Evolutionary conservation across 2,797 vertebrate genomes (phyloP), one percentile per base, ranked within the genome.

Genomic region (Crenuchus spilurus): DNA sequence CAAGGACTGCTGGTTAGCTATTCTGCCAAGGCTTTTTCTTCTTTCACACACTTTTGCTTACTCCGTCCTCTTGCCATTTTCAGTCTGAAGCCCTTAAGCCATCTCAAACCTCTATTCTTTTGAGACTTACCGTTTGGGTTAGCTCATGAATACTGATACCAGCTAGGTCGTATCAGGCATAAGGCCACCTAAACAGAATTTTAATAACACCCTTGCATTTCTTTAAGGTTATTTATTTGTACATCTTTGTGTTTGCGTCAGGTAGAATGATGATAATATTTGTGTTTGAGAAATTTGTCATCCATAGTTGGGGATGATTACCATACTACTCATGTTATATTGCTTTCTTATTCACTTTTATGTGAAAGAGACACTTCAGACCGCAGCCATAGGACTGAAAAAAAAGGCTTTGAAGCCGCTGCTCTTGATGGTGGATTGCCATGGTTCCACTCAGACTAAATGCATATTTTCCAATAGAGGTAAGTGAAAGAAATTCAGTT

Each of bases 101-200:
- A 80, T 76, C 31, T 70, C 71, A 62, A 74, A 79, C 73, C 71
- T 76, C 75, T 44, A 78, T 82, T 74, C 67, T 76, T 78, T 48
- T 66, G 74, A 77, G 76, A 78, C 80, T 84, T 80, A 80, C 51
- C 35, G 48, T 77, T 76, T 65, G 74, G 72, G 63, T 64, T 75
- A 37, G 74, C n/a, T 54, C 55, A 79, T 79, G 79, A 81, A 83
- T 79, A 83, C 79, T 72, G 71, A 83, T 77, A 71, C 58, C 46
- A 37, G 46, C 61, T 41, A 80, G 76, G 74, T 70, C 42, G 74
- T 65, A 69, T 74, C 69, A 79, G 49, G 10, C 58, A 63, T 48
- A 54, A 70, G 70, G 35, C 64, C 57, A 75, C 76, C 57, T 72
- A 63, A 79, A 79, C 67, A 39, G 74, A 82, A 79, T 74, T 54